Percentiles rank a stretch among this genome's conserved stretches.
phyloP scores from a whole-genome alignment of 2,888 invertebrate species.

The Lycophotia porphyrea region DNA sequence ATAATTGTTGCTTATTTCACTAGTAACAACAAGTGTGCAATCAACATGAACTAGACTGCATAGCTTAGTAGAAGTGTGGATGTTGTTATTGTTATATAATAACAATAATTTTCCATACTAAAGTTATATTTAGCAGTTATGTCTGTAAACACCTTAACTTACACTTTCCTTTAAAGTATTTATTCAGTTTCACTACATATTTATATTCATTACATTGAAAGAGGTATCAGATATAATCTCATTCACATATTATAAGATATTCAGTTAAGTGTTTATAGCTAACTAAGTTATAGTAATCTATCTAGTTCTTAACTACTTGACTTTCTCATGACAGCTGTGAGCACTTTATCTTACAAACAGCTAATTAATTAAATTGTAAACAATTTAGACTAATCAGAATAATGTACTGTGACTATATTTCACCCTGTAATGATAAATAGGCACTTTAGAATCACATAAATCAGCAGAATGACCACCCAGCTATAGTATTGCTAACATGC shows the following conservation, averaged over 20 bases:
- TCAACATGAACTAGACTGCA: constrained; percentile 40
- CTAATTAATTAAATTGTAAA: constrained; percentile 19
- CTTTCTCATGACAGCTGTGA: constrained; percentile 10
- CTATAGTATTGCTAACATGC: constrained; percentile 20
- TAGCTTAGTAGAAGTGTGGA: constrained; percentile 8
- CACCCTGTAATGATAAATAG: constrained; percentile 17
- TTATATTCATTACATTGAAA: not conserved
- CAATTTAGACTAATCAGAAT: constrained; percentile 20
- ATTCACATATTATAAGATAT: not conserved
- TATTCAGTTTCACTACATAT: not conserved
- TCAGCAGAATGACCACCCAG: constrained; percentile 16
- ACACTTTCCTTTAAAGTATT: constrained; percentile 1
- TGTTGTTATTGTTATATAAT: constrained; percentile 13
- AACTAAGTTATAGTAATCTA: not conserved
- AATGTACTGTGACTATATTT: constrained; percentile 6
- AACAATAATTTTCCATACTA: constrained; percentile 10
- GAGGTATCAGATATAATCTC: not conserved
- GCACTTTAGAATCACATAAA: constrained; percentile 18
- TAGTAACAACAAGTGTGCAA: constrained; percentile 40
- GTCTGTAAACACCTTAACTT: not conserved
- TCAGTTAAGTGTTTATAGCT: not conserved
- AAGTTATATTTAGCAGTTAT: not conserved
- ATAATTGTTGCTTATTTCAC: constrained; percentile 56
- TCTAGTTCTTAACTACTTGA: constrained; percentile 17
- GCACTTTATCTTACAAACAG: constrained; percentile 12